Percentiles rank a stretch among this genome's conserved stretches.
phyloP scores from a whole-genome alignment of 2,113 vertebrate species.

The Camelus dromedarius region DNA sequence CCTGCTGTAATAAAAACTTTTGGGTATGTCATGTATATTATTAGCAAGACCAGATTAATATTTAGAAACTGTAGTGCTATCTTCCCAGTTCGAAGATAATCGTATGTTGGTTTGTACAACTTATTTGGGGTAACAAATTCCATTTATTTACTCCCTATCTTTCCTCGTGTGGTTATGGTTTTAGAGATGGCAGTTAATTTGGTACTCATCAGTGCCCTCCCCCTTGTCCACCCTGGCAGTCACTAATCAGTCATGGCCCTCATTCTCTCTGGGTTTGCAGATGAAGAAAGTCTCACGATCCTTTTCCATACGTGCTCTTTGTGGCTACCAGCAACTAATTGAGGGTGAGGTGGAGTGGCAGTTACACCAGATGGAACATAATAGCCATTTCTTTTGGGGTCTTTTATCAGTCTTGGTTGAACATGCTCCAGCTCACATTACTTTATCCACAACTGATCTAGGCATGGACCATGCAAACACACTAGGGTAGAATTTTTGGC shows the following conservation, averaged over 20 bases:
- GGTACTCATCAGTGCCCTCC: not conserved
- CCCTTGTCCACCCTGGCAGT: not conserved
- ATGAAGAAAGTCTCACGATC: not conserved
- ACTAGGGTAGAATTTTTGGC: not conserved
- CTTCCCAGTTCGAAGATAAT: slow-evolving; percentile 18
- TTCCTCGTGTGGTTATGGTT: not conserved
- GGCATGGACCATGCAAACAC: not conserved
- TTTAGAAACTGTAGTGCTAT: not conserved
- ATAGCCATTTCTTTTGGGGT: not conserved
- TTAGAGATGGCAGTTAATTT: not conserved
- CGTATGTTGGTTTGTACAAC: not conserved
- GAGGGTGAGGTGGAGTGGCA: too few relatives aligned
- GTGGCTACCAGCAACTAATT: not conserved
- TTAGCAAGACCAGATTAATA: slow-evolving; percentile 39
- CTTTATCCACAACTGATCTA: not conserved
- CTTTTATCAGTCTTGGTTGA: not conserved
- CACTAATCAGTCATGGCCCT: not conserved
- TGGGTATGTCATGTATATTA: not conserved
- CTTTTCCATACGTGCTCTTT: not conserved
- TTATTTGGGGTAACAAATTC: not conserved
- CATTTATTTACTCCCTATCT: not conserved
- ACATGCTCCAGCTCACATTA: not conserved
- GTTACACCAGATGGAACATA: not conserved
- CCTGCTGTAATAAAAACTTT: slow-evolving; percentile 29
- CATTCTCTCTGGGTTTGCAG: not conserved